Evolutionary conservation across 1,140 invertebrate genomes (phyloP).

Genomic region (Lineus longissimus): DNA sequence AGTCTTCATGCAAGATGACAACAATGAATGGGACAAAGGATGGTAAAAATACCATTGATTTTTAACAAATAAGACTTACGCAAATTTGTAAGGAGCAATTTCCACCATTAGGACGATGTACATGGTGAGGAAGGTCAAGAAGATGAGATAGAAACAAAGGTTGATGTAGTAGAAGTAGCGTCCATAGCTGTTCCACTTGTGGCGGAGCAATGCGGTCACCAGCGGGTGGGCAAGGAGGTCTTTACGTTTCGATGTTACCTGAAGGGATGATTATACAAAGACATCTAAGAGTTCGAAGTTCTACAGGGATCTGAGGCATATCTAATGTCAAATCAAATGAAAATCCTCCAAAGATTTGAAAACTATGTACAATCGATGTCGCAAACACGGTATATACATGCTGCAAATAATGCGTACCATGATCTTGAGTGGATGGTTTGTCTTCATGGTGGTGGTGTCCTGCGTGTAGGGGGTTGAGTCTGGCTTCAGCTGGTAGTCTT

Average conservation of each 20-base stretch:
- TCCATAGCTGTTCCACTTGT: constrained; percentile 58
- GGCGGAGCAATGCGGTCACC: constrained; percentile 53
- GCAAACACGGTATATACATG: neutral
- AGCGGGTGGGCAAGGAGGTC: constrained; percentile 57
- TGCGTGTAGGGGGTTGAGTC: constrained; percentile 40
- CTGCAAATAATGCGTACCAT: constrained; percentile 47
- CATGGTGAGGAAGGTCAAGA: constrained; percentile 55
- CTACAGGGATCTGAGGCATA: no score
- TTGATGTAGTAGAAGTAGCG: constrained; percentile 58
- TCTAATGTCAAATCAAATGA: no score
- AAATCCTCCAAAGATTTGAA: neutral
- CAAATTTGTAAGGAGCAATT: constrained; percentile 28
- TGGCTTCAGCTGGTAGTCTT: constrained; percentile 39
- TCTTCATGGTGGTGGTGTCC: constrained; percentile 53
- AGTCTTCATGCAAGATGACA: no score
- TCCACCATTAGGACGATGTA: constrained; percentile 50
- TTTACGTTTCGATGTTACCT: constrained; percentile 43
- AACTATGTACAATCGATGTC: neutral
- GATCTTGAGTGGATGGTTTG: constrained; percentile 58
- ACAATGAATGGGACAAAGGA: no score
- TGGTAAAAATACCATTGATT: no score
- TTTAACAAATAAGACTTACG: no score
- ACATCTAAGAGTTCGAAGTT: no score
- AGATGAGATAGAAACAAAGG: constrained; percentile 54
- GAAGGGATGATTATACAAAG: constrained; percentile 7